Percentiles rank a stretch among this genome's conserved stretches.
Conservation (phyloP, 2,113 vertebrate genomes). For the Sceloporus tristichus region DNA sequence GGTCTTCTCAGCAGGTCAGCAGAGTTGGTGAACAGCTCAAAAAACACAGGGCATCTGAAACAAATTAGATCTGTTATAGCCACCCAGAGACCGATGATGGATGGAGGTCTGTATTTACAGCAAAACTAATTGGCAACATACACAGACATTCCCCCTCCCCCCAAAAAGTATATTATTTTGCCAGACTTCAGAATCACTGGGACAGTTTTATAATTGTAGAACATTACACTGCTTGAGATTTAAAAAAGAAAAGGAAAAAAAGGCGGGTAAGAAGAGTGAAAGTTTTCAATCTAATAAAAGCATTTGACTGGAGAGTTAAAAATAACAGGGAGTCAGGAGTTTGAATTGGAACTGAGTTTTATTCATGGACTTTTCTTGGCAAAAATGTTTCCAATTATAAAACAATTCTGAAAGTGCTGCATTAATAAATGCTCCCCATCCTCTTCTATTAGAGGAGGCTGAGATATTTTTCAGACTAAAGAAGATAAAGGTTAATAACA, state of each 20-base stretch:
- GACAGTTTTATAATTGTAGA: constrained; percentile 80
- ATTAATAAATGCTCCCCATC: constrained; percentile 77
- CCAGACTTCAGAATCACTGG: constrained; percentile 82
- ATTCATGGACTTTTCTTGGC: constrained; percentile 81
- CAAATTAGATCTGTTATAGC: constrained; percentile 96
- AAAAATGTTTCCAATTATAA: constrained; percentile 87
- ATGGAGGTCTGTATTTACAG: constrained; percentile 97
- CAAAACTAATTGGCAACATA: constrained; percentile 99
- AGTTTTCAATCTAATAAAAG: constrained; percentile 88
- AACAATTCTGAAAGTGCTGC: constrained; percentile 79
- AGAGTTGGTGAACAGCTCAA: constrained; percentile 83
- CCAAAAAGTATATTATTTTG: constrained; percentile 86
- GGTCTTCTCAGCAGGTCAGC: constrained; percentile 84
- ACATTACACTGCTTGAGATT: constrained; percentile 83
- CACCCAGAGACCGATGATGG: constrained; percentile 98
- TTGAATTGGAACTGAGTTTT: constrained; percentile 83
- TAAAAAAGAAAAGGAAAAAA: constrained; percentile 19
- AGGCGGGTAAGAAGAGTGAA: constrained; percentile 71
- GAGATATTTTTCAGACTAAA: constrained; percentile 69
- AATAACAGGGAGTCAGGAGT: constrained; percentile 83
- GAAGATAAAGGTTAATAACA: constrained; percentile 65
- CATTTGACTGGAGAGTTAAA: constrained; percentile 82
- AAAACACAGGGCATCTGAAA: constrained; percentile 93
- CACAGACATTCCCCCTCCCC: constrained; percentile 80
- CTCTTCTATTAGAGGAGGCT: constrained; percentile 67